These are phyloP conservation scores for Vulpes vulpes DNA, from an alignment of 2,113 vertebrate species.

Conservation along the genomic window DNA sequence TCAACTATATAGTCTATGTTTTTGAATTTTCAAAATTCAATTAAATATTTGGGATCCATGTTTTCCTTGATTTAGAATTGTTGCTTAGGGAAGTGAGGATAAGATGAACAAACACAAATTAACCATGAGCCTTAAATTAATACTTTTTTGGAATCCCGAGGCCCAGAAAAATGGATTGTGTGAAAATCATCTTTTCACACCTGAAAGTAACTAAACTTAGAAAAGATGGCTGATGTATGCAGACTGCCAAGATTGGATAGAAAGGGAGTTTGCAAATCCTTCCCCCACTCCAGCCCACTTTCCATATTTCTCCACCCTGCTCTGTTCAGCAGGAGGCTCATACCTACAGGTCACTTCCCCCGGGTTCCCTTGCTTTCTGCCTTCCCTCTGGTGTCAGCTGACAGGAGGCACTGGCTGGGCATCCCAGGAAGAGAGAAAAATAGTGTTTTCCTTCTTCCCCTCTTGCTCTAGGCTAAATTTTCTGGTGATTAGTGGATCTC, in stretches of 20 bases:
- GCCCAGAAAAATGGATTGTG: neutral
- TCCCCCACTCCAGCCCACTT: neutral
- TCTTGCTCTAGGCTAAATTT: neutral
- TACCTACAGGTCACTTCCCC: fast-evolving
- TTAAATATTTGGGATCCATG: neutral
- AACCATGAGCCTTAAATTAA: neutral
- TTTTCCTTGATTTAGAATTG: neutral
- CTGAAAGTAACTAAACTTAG: neutral
- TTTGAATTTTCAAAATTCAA: constrained; percentile 21
- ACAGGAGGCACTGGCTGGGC: neutral
- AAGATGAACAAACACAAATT: neutral
- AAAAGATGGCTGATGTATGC: neutral
- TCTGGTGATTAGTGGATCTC: neutral
- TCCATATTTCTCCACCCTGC: neutral
- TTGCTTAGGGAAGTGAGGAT: neutral
- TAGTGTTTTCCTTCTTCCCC: neutral
- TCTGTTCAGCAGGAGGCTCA: neutral
- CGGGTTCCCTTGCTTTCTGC: neutral
- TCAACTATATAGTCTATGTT: neutral
- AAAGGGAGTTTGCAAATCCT: neutral
- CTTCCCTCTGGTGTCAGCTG: neutral
- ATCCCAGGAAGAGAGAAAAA: no score
- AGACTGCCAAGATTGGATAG: neutral
- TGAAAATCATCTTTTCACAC: neutral
- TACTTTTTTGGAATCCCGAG: neutral